Base-by-base conservation (phyloP, 2,797 vertebrate genomes). In the Tokudaia muenninki region DNA sequence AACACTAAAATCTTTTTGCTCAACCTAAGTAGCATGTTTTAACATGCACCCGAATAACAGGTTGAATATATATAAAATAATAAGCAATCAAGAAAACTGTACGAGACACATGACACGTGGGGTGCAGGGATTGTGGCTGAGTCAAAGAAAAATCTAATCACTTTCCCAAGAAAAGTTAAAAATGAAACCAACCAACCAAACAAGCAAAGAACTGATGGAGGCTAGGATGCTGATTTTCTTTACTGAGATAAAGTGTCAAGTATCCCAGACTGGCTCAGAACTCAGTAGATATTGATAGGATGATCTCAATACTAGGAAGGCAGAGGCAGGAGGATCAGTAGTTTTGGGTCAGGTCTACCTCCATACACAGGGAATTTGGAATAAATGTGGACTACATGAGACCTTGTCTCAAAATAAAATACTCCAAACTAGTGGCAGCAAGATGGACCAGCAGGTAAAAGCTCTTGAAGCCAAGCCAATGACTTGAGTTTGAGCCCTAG, bases 21-120 rank as follows among this genome's bases (percentile, higher is more conserved):
- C 95, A 98, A 99, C 98, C 96, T 93, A 98, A 98, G 97, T 92
- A 97, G 97, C 98, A 75, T 90, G 98, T 98, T 97, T 98, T 96
- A 98, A 98, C 98, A 98, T 96, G 98, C 82, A 96, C 97, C 94
- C 93, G 97, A 98, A 98, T 98, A 98, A 98, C 98, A 98, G 98
- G 97, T 82, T 55, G 0, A 11, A 95, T 90, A 80, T 98, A 98
- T 98, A 95, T 96, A 98, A 98, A 98, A 98, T 97, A 97, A 96
- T 97, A 97, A 95, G 96, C 93, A 95, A 96, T 96, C 94, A 84
- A 96, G 94, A 98, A 98, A 99, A 98, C 95, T 96, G 98, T 97
- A 79, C 77, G 22, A 50, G 97, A 92, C 94, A 97, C 97, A 97
- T 52, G 59, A 47, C 47, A 50, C 74, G 93, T 91, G 92, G 88